These are phyloP conservation scores for Syrista parreyssii DNA, from an alignment of 2,888 invertebrate species.

Conservation along the genomic window DNA sequence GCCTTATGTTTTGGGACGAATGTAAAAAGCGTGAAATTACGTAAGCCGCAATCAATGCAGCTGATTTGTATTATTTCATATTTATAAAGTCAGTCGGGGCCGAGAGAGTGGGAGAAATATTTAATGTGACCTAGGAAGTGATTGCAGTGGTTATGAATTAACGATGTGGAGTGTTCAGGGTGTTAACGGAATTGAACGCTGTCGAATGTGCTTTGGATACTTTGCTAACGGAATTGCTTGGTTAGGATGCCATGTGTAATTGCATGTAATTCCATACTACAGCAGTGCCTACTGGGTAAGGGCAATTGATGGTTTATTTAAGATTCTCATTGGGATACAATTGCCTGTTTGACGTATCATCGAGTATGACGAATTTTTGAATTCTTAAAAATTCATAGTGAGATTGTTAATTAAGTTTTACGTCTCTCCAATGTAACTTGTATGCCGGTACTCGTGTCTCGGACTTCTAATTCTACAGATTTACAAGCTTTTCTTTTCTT, in stretches of 20 bases:
- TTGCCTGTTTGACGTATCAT: not conserved
- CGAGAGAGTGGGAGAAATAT: not conserved
- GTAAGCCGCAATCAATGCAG: too few relatives aligned
- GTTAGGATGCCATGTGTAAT: not conserved
- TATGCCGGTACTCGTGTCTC: not conserved
- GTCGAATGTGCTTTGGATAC: not conserved
- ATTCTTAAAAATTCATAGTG: not conserved
- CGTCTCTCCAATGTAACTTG: not conserved
- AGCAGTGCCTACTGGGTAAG: not conserved
- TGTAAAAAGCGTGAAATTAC: not conserved
- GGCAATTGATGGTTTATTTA: not conserved
- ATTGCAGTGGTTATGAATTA: not conserved
- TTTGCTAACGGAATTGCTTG: not conserved
- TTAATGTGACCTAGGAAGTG: not conserved
- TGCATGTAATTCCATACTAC: not conserved
- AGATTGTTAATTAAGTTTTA: not conserved
- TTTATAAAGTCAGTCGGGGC: not conserved
- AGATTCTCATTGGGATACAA: not conserved
- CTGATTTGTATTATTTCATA: not conserved
- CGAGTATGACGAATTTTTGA: not conserved
- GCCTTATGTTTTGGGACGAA: not conserved
- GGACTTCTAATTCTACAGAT: not conserved
- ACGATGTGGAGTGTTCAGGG: not conserved
- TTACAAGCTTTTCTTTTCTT: not conserved
- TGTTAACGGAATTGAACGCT: not conserved